Conservation (phyloP, 2,113 vertebrate genomes). For the Menura novaehollandiae region DNA sequence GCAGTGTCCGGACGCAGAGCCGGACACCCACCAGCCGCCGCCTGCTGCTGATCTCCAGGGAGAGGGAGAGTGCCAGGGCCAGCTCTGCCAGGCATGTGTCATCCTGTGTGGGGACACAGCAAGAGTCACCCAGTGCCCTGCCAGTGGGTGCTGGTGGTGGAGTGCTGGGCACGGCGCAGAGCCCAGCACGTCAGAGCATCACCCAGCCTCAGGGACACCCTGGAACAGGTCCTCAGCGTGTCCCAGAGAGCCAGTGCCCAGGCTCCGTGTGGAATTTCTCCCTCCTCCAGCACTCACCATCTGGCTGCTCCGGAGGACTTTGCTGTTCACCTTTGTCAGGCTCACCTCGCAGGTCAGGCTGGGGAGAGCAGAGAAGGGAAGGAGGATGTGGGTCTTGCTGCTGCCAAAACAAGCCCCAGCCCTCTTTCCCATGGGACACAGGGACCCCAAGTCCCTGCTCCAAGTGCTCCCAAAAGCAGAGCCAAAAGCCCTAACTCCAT, state of each 20-base stretch:
- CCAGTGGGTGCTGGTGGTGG: background rate
- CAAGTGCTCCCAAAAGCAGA: background rate
- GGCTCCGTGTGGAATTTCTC: background rate
- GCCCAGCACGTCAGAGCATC: background rate
- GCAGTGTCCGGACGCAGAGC: conserved; percentile 77
- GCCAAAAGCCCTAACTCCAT: background rate
- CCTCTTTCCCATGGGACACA: background rate
- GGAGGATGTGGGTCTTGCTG: background rate
- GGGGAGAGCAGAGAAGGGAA: background rate
- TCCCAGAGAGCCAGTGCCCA: background rate
- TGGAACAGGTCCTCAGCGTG: background rate
- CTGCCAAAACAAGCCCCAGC: background rate
- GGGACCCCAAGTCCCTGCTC: background rate
- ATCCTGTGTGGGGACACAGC: conserved; percentile 51
- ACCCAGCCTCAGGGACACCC: fast-evolving
- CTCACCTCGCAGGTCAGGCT: conserved; percentile 85
- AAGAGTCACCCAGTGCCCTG: background rate
- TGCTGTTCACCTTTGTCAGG: conserved; percentile 90
- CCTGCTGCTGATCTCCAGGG: conserved; percentile 80
- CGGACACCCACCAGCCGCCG: conserved; percentile 73
- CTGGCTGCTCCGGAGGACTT: conserved; percentile 92
- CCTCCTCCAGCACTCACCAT: conserved; percentile 76
- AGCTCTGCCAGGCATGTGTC: conserved; percentile 91
- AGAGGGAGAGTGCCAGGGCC: conserved; percentile 83
- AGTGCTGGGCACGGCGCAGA: fast-evolving